Percentiles rank a stretch among this genome's conserved stretches.
These are phyloP conservation scores for Eurypyga helias DNA, from an alignment of 2,113 vertebrate species.

Conservation along the genomic window DNA sequence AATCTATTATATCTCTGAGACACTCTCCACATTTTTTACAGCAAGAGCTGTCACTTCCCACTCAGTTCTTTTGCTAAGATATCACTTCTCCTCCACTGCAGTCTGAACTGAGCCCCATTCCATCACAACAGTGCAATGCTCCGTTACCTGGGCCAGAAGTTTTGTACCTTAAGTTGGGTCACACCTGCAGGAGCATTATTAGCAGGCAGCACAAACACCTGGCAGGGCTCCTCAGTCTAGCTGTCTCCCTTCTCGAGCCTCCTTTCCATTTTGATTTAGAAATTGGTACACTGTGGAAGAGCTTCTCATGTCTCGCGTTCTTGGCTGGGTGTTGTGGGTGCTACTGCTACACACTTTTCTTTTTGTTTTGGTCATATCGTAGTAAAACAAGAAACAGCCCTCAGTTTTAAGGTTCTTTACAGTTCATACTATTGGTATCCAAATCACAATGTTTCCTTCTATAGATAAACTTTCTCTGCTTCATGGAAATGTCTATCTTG, in stretches of 20 bases:
- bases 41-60: slow-evolving; percentile 63
- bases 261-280: not conserved
- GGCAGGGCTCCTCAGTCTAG: not conserved
- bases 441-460: not conserved
- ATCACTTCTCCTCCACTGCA: not conserved
- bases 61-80: slow-evolving; percentile 38
- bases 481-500: not conserved
- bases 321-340: not conserved
- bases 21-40: slow-evolving; percentile 20
- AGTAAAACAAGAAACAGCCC: not conserved
- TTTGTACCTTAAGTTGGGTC: not conserved
- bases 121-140: not conserved
- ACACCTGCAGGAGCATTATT: not conserved
- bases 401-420: not conserved
- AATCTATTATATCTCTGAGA: slow-evolving; percentile 48
- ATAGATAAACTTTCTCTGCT: not conserved
- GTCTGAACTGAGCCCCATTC: not conserved
- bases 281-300: not conserved
- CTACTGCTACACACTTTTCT: not conserved
- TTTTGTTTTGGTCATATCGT: not conserved
- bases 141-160: not conserved
- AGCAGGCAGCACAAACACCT: not conserved
- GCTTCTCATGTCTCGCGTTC: not conserved
- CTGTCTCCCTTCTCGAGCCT: not conserved
- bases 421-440: not conserved